phyloP scores from a whole-genome alignment of 2,888 invertebrate genomes.

The Polydrusus pterygomalis region DNA sequence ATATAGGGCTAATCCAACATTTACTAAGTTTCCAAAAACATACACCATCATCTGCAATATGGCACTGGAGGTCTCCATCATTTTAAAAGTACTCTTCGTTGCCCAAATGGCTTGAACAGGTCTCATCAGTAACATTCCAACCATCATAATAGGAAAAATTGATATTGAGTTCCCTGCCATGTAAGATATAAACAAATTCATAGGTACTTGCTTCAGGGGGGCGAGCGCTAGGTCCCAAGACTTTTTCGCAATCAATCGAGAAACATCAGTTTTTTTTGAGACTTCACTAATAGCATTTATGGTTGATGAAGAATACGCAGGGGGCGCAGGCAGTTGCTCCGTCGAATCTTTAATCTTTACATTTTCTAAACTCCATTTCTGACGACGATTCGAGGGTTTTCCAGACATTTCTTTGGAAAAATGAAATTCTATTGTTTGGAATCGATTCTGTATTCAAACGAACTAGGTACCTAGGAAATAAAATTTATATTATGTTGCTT shows the following conservation, averaged over 20 bases:
- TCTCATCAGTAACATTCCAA: constrained; percentile 97
- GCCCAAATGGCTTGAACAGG: constrained; percentile 97
- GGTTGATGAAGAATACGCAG: constrained; percentile 87
- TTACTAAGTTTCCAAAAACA: constrained; percentile 93
- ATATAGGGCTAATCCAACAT: constrained; percentile 93
- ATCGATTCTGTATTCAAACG: neutral
- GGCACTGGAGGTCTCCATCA: constrained; percentile 94
- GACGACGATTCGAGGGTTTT: constrained; percentile 62
- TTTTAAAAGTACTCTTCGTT: constrained; percentile 92
- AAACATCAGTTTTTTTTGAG: constrained; percentile 87
- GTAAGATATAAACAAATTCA: constrained; percentile 99
- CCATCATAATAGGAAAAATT: constrained; percentile 99
- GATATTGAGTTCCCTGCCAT: constrained; percentile 99
- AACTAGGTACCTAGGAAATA: too few relatives aligned
- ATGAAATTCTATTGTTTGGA: neutral
- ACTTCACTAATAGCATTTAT: constrained; percentile 85
- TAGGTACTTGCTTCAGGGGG: constrained; percentile 96
- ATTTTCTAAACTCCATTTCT: constrained; percentile 69
- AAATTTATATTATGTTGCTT: too few relatives aligned
- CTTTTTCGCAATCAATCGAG: constrained; percentile 91
- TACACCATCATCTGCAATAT: constrained; percentile 94
- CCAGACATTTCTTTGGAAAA: constrained; percentile 53
- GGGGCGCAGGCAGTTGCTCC: constrained; percentile 81
- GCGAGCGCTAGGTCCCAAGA: constrained; percentile 98
- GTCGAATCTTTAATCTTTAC: constrained; percentile 63